phyloP scores from a whole-genome alignment of 2,113 vertebrate species.

The Copsychus sechellarum region DNA sequence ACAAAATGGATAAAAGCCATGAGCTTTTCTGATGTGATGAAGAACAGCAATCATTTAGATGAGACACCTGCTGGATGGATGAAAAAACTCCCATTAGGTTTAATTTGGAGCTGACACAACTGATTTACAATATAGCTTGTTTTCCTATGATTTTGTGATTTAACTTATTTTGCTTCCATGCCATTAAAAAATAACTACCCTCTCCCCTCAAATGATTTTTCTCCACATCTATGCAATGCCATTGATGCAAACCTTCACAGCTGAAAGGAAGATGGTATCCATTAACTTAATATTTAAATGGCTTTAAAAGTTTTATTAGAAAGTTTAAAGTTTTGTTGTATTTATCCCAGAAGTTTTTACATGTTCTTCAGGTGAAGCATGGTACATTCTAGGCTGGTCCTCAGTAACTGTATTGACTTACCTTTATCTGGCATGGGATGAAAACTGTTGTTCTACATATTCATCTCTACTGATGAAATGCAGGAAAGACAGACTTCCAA shows the following conservation, averaged over 20 bases:
- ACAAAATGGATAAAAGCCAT: background rate
- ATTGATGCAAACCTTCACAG: background rate
- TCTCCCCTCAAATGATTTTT: background rate
- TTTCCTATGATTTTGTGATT: background rate
- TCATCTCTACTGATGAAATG: background rate
- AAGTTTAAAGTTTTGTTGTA: background rate
- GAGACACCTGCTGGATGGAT: background rate
- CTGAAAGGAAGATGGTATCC: background rate
- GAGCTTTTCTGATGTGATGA: background rate
- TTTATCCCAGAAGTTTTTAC: background rate
- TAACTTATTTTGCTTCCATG: background rate
- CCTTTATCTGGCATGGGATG: background rate
- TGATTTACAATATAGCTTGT: background rate
- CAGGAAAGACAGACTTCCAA: background rate
- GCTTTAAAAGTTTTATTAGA: background rate
- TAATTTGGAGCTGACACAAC: background rate
- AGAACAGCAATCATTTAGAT: background rate
- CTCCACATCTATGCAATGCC: background rate
- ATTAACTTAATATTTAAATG: background rate
- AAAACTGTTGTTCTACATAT: background rate
- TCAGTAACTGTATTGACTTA: background rate
- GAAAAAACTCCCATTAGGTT: background rate
- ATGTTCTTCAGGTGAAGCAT: background rate
- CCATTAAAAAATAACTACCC: background rate
- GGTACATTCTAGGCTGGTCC: background rate